Percentiles rank a stretch among this genome's conserved stretches.
These are phyloP conservation scores for human DNA, from an alignment of 2,113 vertebrate genomes.

Conservation along the genomic window DNA sequence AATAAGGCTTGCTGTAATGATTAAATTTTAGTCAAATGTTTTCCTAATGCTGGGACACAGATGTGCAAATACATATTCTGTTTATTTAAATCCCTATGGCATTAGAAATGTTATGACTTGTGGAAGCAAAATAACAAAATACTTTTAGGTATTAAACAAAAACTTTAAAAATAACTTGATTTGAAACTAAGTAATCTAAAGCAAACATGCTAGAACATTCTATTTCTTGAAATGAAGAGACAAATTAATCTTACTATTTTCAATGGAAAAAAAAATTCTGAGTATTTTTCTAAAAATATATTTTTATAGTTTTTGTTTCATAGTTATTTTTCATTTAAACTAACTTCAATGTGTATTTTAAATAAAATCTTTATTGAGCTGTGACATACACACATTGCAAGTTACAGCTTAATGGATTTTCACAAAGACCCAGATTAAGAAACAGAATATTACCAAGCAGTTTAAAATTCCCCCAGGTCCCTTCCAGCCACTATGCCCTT, in stretches of 20 bases:
- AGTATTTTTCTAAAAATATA: neutral
- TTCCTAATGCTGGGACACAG: neutral
- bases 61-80: neutral
- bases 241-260: constrained; percentile 18
- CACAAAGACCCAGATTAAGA: neutral
- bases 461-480: neutral
- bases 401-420: neutral
- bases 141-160: neutral
- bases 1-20: neutral
- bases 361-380: neutral
- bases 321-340: neutral
- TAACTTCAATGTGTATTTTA: neutral
- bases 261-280: neutral
- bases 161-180: neutral
- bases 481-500: neutral
- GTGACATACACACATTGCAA: neutral
- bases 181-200: neutral
- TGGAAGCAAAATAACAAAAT: neutral
- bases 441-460: neutral
- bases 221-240: neutral
- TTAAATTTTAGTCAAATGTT: neutral
- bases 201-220: neutral
- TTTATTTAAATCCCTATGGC: neutral
- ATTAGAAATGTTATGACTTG: neutral
- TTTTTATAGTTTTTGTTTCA: neutral